Percentiles rank a stretch among this genome's conserved stretches.
Conservation (phyloP, 1,140 invertebrate genomes). For the Nasonia longicornis region DNA sequence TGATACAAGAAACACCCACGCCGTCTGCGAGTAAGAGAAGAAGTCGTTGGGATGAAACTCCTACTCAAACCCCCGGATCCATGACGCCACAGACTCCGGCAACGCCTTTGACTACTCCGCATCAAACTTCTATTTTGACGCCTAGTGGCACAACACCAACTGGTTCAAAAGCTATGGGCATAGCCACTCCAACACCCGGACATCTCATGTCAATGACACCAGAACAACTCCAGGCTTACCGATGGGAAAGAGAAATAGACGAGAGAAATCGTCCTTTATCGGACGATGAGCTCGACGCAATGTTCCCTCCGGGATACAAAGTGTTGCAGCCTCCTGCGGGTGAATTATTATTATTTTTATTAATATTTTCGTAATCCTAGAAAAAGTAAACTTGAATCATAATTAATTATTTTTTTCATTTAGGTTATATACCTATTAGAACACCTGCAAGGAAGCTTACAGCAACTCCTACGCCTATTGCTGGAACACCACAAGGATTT, state of each 20-base stretch:
- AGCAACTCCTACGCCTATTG: conserved; percentile 97
- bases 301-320: conserved; percentile 99
- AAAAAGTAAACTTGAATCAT: background rate
- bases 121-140: conserved; percentile 72
- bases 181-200: conserved; percentile 96
- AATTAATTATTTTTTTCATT: conserved; percentile 32
- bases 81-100: conserved; percentile 82
- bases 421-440: conserved; percentile 94
- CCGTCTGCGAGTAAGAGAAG: conserved; percentile 90
- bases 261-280: conserved; percentile 95
- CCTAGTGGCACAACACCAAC: conserved; percentile 86
- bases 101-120: conserved; percentile 78
- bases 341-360: conserved; percentile 41
- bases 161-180: conserved; percentile 95
- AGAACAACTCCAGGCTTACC: conserved; percentile 96
- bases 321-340: conserved; percentile 94
- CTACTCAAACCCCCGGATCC: conserved; percentile 79
- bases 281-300: conserved; percentile 96
- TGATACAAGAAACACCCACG: conserved; percentile 91
- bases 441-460: conserved; percentile 97
- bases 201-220: conserved; percentile 98
- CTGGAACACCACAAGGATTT: conserved; percentile 93
- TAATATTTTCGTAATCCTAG: conserved; percentile 1
- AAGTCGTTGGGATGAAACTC: conserved; percentile 97
- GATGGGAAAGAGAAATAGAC: conserved; percentile 99